Base-by-base conservation (phyloP, 2,888 invertebrate species). In the Bombylius discolor region DNA sequence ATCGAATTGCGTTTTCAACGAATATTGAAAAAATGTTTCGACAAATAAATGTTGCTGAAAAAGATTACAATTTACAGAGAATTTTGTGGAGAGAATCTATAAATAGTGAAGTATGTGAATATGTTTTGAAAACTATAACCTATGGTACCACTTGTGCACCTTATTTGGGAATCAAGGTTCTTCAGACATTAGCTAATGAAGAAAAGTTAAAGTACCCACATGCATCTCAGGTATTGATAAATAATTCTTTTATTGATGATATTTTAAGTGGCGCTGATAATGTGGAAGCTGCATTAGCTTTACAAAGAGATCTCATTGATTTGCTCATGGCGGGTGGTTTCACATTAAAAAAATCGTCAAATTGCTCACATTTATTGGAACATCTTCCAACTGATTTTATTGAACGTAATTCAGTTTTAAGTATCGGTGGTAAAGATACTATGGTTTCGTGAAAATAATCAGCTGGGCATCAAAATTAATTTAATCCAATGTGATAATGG, bases 231-330 rank as follows among this genome's bases (percentile, higher is more conserved):
- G 33, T 32, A 14, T 31, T 53, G 5, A 6, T 42, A 12, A 47
- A 52, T 31, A 47, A 50, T 39, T 57, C 52, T 42, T 59, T 57
- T 44, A 50, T 59, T 7, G 59, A 59, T 51, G 55, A 59, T 45
- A 14, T 54, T 5, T 11, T 54, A 4, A 47, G 36, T 12, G 56
- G 56, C 12, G n/a, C 42, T 7, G 55, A 57, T 45, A n/a, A n/a
- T 14, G 8, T 56, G 1, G 32, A 32, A 46, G 51, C 53, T 11
- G 49, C 54, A 11, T 48, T 47, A 47, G 23, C 12, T 34, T 47
- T 63, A 31, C 50, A 52, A 51, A 14, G 47, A 12, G 47, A 57
- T 23, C 13, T 56, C 3, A 47, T 31, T 9, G 13, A 44, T 7
- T 32, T 57, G n/a, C 33, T 57, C 8, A 6, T 33, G 13, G 13